A percentile compares a stretch with the other conserved stretches of the same genome.
These are phyloP conservation scores for Diadophis punctatus DNA, from an alignment of 2,113 vertebrate genomes.

Conservation along the genomic window DNA sequence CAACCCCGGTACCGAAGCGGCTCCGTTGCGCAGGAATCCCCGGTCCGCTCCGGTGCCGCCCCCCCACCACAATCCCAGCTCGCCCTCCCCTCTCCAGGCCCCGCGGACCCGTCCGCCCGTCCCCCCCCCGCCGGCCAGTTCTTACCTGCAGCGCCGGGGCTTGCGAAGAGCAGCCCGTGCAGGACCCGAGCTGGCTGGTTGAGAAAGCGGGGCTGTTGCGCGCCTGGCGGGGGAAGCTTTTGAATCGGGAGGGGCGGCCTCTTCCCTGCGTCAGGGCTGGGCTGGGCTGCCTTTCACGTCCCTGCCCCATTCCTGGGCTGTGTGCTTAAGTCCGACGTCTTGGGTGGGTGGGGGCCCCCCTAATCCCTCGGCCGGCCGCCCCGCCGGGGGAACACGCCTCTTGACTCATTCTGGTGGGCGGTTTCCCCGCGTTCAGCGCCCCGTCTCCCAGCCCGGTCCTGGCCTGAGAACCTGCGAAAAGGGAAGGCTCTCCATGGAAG, in stretches of 20 bases:
- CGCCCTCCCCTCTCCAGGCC: background rate
- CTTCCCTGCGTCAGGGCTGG: background rate
- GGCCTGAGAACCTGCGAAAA: background rate
- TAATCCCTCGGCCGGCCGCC: background rate
- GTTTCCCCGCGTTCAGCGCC: background rate
- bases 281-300: background rate
- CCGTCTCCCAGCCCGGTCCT: background rate
- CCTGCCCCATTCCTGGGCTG: background rate
- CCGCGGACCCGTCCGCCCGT: background rate
- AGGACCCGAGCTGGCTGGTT: background rate
- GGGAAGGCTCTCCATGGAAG: background rate
- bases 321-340: background rate
- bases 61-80: background rate
- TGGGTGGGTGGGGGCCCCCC: background rate
- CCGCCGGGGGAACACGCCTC: background rate
- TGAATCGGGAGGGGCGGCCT: conserved; percentile 5
- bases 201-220: background rate
- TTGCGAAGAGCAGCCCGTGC: background rate
- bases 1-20: background rate
- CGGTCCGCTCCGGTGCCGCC: accelerated
- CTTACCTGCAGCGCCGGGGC: background rate
- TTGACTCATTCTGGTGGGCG: background rate
- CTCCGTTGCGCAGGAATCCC: background rate
- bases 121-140: background rate
- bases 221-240: conserved; percentile 10